phyloP scores from a whole-genome alignment of 2,113 vertebrate species.

The Alligator sinensis region DNA sequence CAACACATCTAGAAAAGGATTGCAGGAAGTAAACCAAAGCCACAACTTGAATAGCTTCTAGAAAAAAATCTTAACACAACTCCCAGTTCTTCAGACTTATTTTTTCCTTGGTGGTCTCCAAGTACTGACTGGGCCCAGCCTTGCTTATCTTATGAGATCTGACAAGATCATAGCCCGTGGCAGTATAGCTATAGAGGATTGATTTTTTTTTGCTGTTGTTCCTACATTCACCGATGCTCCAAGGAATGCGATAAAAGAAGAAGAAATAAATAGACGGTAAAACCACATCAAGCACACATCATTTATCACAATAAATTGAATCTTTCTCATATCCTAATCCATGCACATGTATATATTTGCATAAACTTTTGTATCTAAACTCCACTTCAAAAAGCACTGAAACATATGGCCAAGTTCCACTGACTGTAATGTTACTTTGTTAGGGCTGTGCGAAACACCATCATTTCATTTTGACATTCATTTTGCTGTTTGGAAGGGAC shows the following conservation, averaged over 20 bases:
- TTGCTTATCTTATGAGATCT: background rate
- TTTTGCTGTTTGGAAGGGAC: too few species aligned
- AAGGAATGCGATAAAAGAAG: background rate
- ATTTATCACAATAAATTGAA: background rate
- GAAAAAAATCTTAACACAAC: background rate
- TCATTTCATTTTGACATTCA: too few species aligned
- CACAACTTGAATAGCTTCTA: background rate
- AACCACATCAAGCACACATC: background rate
- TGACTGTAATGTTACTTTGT: too few species aligned
- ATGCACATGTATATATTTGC: accelerated
- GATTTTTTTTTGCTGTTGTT: background rate
- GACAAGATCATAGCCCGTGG: background rate
- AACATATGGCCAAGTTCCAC: too few species aligned
- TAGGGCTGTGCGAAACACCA: too few species aligned
- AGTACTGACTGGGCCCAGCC: background rate
- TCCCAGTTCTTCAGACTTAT: background rate
- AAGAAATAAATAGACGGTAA: accelerated
- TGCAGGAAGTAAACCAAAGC: background rate
- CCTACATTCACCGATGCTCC: background rate
- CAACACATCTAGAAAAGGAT: background rate
- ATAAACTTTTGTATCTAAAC: background rate
- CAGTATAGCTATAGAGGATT: background rate
- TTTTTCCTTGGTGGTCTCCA: background rate
- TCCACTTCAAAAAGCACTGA: background rate
- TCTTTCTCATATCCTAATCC: background rate